Evolutionary conservation across 92 coral and sea anemone species (phyloP).

Genomic region (Bergia sp.): DNA sequence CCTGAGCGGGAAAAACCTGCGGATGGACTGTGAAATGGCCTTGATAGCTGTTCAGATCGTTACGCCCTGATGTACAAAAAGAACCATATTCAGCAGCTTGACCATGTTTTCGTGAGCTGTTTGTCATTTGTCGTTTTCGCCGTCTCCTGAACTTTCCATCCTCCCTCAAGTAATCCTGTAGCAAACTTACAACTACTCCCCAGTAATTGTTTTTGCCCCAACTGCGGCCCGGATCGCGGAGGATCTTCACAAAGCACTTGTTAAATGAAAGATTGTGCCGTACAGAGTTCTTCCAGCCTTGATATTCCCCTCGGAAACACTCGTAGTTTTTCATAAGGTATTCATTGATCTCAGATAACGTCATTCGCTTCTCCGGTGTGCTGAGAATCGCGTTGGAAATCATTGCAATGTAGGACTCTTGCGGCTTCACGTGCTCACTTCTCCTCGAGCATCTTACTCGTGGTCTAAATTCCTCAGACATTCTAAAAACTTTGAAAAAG

Average conservation of each 20-base stretch:
- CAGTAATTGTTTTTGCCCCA: conserved; percentile 66
- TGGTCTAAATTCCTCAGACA: conserved; percentile 10
- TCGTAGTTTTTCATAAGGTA: conserved; percentile 55
- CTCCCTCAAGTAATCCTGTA: conserved; percentile 55
- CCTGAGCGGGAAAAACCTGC: conserved; percentile 8
- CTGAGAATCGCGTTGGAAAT: conserved; percentile 59
- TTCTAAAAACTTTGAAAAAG: not conserved
- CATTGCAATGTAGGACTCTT: conserved; percentile 58
- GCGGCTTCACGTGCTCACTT: conserved; percentile 41
- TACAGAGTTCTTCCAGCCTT: conserved; percentile 65
- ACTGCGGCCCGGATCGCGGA: conserved; percentile 60
- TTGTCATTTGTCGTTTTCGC: conserved; percentile 30
- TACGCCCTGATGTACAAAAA: not conserved
- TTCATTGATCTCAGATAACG: conserved; percentile 62
- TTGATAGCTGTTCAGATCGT: not conserved
- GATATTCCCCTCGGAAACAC: conserved; percentile 58
- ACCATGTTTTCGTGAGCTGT: not conserved
- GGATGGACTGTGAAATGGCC: not conserved
- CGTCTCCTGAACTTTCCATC: conserved; percentile 51
- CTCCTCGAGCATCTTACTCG: not conserved
- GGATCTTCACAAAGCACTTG: conserved; percentile 62
- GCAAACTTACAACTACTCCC: conserved; percentile 53
- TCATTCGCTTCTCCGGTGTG: conserved; percentile 60
- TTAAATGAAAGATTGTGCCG: conserved; percentile 64
- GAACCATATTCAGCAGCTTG: not conserved